Conservation (phyloP, 2,113 vertebrate species). For the Excalfactoria chinensis region DNA sequence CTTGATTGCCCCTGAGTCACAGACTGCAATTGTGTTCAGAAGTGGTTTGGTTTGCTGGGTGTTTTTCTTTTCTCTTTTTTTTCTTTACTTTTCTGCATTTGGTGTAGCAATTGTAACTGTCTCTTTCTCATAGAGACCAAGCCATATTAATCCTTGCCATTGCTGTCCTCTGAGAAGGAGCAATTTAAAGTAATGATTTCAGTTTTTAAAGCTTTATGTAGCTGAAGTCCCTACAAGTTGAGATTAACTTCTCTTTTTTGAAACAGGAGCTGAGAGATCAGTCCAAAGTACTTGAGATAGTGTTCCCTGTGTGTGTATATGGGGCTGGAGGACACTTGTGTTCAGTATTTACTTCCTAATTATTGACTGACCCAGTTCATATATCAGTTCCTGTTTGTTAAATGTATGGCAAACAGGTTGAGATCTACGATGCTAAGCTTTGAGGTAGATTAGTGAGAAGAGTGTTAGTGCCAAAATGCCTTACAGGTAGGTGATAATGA, state of each 20-base stretch:
- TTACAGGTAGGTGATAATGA: not conserved
- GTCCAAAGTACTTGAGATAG: not conserved
- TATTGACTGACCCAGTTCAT: slow-evolving; percentile 13
- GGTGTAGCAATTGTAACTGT: not conserved
- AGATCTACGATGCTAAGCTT: not conserved
- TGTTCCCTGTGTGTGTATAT: not conserved
- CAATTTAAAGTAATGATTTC: not conserved
- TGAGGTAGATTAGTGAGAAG: not conserved
- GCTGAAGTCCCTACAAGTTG: not conserved
- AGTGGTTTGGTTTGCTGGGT: not conserved
- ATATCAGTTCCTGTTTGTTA: not conserved
- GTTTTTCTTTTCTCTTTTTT: not conserved
- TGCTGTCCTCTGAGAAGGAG: not conserved
- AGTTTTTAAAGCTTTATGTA: not conserved
- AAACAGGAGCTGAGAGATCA: not conserved
- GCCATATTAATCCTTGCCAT: not conserved
- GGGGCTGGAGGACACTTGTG: slow-evolving; percentile 12
- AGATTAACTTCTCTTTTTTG: not conserved
- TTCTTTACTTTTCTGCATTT: not conserved
- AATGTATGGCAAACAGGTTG: not conserved
- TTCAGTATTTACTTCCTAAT: slow-evolving; percentile 10
- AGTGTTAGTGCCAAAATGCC: not conserved
- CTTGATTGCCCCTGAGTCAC: slow-evolving; percentile 28
- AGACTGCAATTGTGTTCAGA: slow-evolving; percentile 37
- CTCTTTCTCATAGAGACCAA: not conserved